Evolutionary conservation across 2,113 vertebrate genomes (phyloP).

Genomic region (Ctenomys sociabilis): DNA sequence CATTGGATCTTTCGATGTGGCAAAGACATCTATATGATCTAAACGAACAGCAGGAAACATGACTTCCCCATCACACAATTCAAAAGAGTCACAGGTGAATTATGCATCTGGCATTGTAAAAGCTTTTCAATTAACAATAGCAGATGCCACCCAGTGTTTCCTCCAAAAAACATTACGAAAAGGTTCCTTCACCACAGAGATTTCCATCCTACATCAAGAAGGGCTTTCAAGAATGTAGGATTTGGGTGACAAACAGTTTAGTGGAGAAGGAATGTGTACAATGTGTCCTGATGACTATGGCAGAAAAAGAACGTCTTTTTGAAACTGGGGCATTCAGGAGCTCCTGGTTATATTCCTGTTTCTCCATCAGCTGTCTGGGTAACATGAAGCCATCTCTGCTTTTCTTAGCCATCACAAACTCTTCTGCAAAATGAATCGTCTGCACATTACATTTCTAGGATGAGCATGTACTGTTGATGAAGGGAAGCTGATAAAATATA

Average conservation of each 20-base stretch:
- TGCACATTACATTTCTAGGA: neutral
- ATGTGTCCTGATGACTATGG: slow-evolving; percentile 14
- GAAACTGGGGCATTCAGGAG: slow-evolving; percentile 40
- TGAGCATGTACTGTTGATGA: neutral
- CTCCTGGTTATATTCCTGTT: slow-evolving; percentile 34
- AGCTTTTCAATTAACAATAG: slow-evolving; percentile 73
- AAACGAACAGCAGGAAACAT: slow-evolving; percentile 74
- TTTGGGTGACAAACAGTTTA: slow-evolving; percentile 44
- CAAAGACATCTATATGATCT: slow-evolving; percentile 74
- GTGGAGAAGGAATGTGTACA: slow-evolving; percentile 31
- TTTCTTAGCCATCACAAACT: neutral
- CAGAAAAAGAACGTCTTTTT: neutral
- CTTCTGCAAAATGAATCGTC: neutral
- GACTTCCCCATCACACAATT: slow-evolving; percentile 75
- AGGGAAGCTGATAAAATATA: neutral
- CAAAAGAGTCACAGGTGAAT: slow-evolving; percentile 77
- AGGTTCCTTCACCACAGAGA: neutral
- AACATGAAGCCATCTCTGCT: neutral
- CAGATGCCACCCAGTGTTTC: slow-evolving; percentile 74
- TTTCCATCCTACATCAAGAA: slow-evolving; percentile 36
- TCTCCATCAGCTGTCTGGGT: neutral
- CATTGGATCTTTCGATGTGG: slow-evolving; percentile 55
- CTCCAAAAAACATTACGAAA: slow-evolving; percentile 61
- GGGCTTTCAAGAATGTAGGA: slow-evolving; percentile 51
- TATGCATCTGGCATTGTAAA: slow-evolving; percentile 74